Conservation (phyloP, 2,797 vertebrate genomes). For the Gymnoscopelus microlampas region DNA sequence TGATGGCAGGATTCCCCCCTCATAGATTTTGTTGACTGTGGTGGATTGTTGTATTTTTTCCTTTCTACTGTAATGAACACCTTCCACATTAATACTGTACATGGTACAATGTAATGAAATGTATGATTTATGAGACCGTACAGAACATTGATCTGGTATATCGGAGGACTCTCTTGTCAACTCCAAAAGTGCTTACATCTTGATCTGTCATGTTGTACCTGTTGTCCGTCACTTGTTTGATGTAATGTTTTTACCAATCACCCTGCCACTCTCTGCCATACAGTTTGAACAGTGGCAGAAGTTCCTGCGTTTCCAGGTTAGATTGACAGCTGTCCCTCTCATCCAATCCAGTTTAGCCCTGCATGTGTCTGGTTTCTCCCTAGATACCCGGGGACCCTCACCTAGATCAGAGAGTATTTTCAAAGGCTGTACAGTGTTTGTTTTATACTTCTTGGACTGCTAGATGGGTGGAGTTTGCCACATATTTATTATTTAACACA, state of each 20-base stretch:
- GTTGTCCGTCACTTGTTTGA: conserved; percentile 7
- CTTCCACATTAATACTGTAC: too few relatives aligned
- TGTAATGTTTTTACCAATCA: conserved; percentile 2
- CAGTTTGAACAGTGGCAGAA: conserved; percentile 80
- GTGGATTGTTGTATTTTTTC: too few relatives aligned
- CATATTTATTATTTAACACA: too few relatives aligned
- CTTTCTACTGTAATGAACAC: too few relatives aligned
- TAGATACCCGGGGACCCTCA: conserved; percentile 1
- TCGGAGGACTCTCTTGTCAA: too few relatives aligned
- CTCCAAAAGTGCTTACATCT: not conserved
- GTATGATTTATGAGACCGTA: too few relatives aligned
- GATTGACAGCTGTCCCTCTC: conserved; percentile 41
- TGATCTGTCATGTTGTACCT: not conserved
- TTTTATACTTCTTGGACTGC: not conserved
- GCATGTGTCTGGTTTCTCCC: conserved; percentile 7
- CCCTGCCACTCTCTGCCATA: conserved; percentile 32
- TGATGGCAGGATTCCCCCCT: too few relatives aligned
- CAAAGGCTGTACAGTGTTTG: conserved; percentile 22
- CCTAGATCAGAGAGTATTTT: conserved; percentile 36
- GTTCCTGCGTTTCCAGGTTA: conserved; percentile 79
- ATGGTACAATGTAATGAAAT: too few relatives aligned
- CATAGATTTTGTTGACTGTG: too few relatives aligned
- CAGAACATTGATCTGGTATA: not conserved
- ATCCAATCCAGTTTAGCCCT: conserved; percentile 15
- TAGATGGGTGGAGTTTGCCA: not conserved